A percentile compares a stretch with the other conserved stretches of the same genome.
These are phyloP conservation scores for Limanda limanda DNA, from an alignment of 2,113 vertebrate genomes.

Conservation along the genomic window DNA sequence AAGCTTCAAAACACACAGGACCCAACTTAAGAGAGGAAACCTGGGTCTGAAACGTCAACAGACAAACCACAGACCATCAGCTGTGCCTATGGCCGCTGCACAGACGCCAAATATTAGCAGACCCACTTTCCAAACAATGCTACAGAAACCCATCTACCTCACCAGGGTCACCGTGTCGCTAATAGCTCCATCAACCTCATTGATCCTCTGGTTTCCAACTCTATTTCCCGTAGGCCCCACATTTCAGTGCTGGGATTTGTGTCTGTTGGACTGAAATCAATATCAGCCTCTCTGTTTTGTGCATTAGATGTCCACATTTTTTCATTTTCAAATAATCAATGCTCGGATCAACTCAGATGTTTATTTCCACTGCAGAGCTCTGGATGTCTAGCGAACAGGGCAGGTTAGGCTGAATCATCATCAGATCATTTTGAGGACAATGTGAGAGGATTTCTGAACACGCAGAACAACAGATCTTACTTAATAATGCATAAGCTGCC, in stretches of 20 bases:
- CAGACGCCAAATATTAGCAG: constrained; percentile 31
- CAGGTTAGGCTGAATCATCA: background rate
- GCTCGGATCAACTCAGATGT: constrained; percentile 17
- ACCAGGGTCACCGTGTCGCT: constrained; percentile 42
- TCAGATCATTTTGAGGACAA: background rate
- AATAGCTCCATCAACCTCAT: constrained; percentile 65
- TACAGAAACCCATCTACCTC: constrained; percentile 19
- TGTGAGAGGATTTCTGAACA: background rate
- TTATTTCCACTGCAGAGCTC: constrained; percentile 6
- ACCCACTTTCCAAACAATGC: constrained; percentile 35
- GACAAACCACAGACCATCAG: constrained; percentile 28
- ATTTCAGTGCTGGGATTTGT: constrained; percentile 37
- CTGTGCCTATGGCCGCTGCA: background rate
- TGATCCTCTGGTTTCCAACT: constrained; percentile 52
- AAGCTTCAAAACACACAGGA: background rate
- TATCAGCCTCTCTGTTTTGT: constrained; percentile 37
- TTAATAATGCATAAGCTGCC: background rate
- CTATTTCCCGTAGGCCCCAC: constrained; percentile 23
- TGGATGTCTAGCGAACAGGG: background rate
- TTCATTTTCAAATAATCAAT: constrained; percentile 49
- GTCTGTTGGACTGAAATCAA: constrained; percentile 38
- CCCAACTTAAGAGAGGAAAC: constrained; percentile 8
- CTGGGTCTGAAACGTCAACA: constrained; percentile 24
- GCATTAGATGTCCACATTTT: constrained; percentile 36
- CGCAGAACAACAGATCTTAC: background rate